Percentiles rank a stretch among this genome's conserved stretches.
Evolutionary conservation across 1,140 invertebrate genomes (phyloP).

Genomic region (Drosophila leontia): DNA sequence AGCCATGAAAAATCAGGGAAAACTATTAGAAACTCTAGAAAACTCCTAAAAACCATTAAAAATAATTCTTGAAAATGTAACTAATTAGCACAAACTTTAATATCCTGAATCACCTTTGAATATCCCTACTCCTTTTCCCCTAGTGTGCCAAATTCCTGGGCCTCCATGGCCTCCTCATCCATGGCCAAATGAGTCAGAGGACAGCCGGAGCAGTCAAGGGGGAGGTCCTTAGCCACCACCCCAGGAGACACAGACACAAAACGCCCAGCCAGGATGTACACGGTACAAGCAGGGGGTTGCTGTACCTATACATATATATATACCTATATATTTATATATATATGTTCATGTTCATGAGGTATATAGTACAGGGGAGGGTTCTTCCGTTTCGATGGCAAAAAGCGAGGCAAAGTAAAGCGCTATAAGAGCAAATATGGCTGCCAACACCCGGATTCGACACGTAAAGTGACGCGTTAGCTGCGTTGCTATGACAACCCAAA

Average conservation of each 20-base stretch:
- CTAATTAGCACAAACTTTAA: not conserved
- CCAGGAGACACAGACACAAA: conserved; percentile 20
- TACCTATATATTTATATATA: not conserved
- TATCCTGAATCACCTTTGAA: not conserved
- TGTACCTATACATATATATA: conserved; percentile 1
- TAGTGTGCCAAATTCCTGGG: conserved; percentile 6
- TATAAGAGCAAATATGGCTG: conserved; percentile 84
- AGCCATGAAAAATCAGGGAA: not conserved
- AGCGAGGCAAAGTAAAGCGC: conserved; percentile 78
- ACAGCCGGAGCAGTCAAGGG: conserved; percentile 1
- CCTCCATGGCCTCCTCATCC: not conserved
- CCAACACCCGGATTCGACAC: conserved; percentile 84
- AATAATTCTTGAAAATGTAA: not conserved
- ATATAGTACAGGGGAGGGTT: conserved; percentile 38
- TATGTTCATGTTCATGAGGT: not conserved
- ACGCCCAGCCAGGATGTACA: not conserved
- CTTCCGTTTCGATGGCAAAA: conserved; percentile 45
- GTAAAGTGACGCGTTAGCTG: conserved; percentile 84
- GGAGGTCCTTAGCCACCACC: conserved; percentile 38
- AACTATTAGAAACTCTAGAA: not conserved
- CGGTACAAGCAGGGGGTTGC: conserved; percentile 21
- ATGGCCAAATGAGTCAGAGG: conserved; percentile 14
- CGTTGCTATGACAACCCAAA: conserved; percentile 80
- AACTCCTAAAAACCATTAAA: too few relatives aligned
- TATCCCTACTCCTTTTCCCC: not conserved